Percentiles rank a stretch among this genome's conserved stretches.
phyloP scores from a whole-genome alignment of 2,888 invertebrate species.

The Metopia argyrocephala region DNA sequence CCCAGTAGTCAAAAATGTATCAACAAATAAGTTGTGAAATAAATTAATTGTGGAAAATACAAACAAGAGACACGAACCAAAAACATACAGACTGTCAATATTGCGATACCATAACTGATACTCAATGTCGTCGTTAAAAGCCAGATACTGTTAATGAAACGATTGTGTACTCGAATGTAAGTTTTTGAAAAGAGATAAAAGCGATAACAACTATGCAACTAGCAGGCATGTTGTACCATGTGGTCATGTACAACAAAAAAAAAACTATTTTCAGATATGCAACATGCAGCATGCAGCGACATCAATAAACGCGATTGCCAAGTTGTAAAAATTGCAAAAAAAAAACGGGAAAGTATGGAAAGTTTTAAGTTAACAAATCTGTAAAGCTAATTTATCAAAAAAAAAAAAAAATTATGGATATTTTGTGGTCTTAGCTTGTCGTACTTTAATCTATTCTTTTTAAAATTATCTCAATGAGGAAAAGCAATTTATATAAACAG shows the following conservation, averaged over 20 bases:
- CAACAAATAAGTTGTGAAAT: conserved; percentile 49
- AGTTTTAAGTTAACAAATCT: too few species aligned
- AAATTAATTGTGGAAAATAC: conserved; percentile 34
- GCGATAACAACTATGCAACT: conserved; percentile 28
- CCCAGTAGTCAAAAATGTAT: conserved; percentile 52
- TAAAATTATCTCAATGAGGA: too few species aligned
- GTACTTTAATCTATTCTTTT: too few species aligned
- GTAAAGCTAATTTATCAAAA: too few species aligned
- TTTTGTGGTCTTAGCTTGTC: too few species aligned
- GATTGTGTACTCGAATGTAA: conserved; percentile 27
- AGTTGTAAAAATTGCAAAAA: background rate
- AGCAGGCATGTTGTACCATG: conserved; percentile 49
- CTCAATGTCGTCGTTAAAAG: conserved; percentile 41
- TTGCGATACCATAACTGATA: conserved; percentile 15
- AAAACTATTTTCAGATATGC: background rate
- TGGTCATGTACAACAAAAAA: background rate
- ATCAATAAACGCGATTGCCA: background rate
- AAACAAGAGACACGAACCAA: conserved; percentile 11
- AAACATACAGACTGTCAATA: background rate
- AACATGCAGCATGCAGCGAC: background rate
- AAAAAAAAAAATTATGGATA: too few species aligned
- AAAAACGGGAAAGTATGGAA: too few species aligned
- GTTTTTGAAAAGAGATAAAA: conserved; percentile 25
- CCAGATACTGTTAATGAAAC: conserved; percentile 58
- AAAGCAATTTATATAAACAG: too few species aligned